Evolutionary conservation across 2,113 vertebrate genomes (phyloP).

Genomic region (Brienomyrus brachyistius): DNA sequence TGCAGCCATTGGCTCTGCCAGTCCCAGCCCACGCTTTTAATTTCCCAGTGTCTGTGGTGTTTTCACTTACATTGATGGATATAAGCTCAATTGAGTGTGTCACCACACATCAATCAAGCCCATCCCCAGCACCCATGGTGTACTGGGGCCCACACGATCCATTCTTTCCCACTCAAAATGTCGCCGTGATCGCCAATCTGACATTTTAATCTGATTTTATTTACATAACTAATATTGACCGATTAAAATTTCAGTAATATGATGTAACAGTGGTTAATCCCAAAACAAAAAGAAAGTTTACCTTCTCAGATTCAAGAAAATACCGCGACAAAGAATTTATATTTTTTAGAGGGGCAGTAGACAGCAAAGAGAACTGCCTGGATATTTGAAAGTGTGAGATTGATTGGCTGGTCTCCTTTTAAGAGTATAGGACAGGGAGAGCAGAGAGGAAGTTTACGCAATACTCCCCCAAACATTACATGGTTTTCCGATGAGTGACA

Average conservation of each 20-base stretch:
- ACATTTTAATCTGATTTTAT: not conserved
- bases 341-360: not conserved
- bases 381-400: not conserved
- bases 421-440: not conserved
- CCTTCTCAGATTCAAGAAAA: not conserved
- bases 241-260: not conserved
- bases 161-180: slow-evolving; percentile 9
- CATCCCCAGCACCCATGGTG: slow-evolving; percentile 21
- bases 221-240: not conserved
- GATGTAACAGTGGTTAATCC: not conserved
- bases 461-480: not conserved
- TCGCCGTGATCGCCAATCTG: not conserved
- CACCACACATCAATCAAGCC: slow-evolving; percentile 43
- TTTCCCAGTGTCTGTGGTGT: slow-evolving; percentile 34
- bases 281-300: not conserved
- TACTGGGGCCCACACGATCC: slow-evolving; percentile 18
- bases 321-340: not conserved
- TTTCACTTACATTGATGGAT: slow-evolving; percentile 42
- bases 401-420: not conserved
- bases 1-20: slow-evolving; percentile 28
- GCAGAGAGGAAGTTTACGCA: not conserved
- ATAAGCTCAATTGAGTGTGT: slow-evolving; percentile 43
- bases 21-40: slow-evolving; percentile 28
- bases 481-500: not conserved
- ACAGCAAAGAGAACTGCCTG: not conserved